Evolutionary conservation across 2,888 invertebrate genomes (phyloP).

Genomic region (Scotopteryx bipunctaria): DNA sequence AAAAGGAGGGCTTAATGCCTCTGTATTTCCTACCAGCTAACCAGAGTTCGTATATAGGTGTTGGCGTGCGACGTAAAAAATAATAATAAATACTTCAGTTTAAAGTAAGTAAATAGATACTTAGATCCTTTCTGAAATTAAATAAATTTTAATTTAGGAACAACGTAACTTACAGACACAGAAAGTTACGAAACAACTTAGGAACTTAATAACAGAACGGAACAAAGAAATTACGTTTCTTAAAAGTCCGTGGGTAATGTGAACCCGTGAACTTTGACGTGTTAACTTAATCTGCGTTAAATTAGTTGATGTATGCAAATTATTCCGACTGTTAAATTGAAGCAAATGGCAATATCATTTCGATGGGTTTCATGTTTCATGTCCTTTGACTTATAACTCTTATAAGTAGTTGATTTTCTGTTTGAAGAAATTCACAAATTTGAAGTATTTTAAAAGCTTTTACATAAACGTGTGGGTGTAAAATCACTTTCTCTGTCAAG

Average conservation of each 20-base stretch:
- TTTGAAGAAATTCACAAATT: constrained; percentile 1
- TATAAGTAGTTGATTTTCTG: constrained; percentile 28
- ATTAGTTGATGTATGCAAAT: constrained; percentile 47
- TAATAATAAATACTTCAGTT: too few species aligned
- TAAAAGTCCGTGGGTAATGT: too few species aligned
- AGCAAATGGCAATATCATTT: constrained; percentile 35
- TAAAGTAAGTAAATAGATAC: too few species aligned
- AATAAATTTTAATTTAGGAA: too few species aligned
- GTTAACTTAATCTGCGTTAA: constrained; percentile 28
- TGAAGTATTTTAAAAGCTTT: constrained; percentile 10
- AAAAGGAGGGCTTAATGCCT: too few species aligned
- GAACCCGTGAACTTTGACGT: constrained; percentile 15
- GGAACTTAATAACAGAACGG: neutral
- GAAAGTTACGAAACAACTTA: too few species aligned
- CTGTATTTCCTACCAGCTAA: too few species aligned
- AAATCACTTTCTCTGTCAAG: too few species aligned
- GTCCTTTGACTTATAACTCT: constrained; percentile 20
- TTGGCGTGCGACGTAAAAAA: too few species aligned
- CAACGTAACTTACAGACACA: too few species aligned
- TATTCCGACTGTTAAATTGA: constrained; percentile 44
- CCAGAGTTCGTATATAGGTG: too few species aligned
- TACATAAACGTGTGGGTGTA: neutral
- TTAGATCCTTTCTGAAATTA: too few species aligned
- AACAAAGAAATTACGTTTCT: constrained; percentile 7
- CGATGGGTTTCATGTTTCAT: constrained; percentile 16